Percentiles rank a stretch among this genome's conserved stretches.
phyloP scores from a whole-genome alignment of 2,113 vertebrate genomes.

The Prionailurus viverrinus region DNA sequence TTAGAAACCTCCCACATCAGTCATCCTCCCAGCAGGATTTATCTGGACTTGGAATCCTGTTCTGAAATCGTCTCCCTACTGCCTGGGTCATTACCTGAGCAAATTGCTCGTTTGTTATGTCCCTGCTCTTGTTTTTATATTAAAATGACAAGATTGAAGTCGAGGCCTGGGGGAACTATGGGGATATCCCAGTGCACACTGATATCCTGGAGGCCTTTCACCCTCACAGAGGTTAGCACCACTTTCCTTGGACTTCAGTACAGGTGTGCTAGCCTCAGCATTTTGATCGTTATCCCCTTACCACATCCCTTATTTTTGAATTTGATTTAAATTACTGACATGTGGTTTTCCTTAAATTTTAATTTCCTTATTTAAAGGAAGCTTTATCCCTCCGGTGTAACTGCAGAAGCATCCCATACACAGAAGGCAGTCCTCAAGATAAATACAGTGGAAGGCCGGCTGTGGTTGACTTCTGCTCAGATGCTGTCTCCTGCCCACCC shows the following conservation, averaged over 20 bases:
- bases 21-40: constrained; percentile 28
- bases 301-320: not conserved
- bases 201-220: not conserved
- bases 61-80: not conserved
- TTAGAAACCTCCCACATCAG: constrained; percentile 7
- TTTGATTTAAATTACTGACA: not conserved
- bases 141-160: constrained; percentile 10
- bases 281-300: not conserved
- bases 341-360: not conserved
- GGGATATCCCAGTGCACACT: not conserved
- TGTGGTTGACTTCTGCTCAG: not conserved
- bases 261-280: not conserved
- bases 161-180: not conserved
- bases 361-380: constrained; percentile 8
- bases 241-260: rapidly evolving
- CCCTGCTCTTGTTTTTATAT: constrained; percentile 50
- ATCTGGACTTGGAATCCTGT: not conserved
- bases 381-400: not conserved
- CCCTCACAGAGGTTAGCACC: not conserved
- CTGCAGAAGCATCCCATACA: not conserved
- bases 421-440: not conserved
- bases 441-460: not conserved
- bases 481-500: not conserved
- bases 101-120: not conserved
- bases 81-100: not conserved